Base-by-base conservation (phyloP, 2,113 vertebrate species). In the Pipa parva region DNA sequence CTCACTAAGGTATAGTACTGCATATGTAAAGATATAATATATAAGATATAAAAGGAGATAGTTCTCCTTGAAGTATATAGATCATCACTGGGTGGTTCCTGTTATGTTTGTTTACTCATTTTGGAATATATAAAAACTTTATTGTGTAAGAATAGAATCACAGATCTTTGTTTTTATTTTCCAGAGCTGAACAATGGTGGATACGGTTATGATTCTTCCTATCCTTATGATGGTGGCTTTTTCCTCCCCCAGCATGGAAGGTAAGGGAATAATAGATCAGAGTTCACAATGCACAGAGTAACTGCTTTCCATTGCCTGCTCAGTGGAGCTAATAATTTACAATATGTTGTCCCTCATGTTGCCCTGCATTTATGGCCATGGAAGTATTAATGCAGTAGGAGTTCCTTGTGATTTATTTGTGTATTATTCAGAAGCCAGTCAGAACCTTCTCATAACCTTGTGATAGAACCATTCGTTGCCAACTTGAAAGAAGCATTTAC, bases 161-260 rank as follows among this genome's bases (percentile, higher is more conserved):
- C 25, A 45, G 8, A 45, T 46, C 1, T 49, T 60, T 11, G 26
- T 6, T 56, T 59, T 0, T 51, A 21, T 48, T 76, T 27, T 65
- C 46, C 49, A 25, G 76, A 96, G 93, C 80, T 86, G 76, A 78
- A 74, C 80, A 25, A 85, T 92, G 92, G 80, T 77, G 25, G 75
- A 87, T 78, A 83, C 89, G 79, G 81, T 81, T 57, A 85, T 91
- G 90, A 79, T 94, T 78, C 81, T 93, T 73, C 83, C 92, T 21
- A 75, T 92, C 58, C 78, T 93, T 62, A 63, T 92, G 57, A 29
- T 89, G 81, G 78, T 93, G 78, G 84, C 81, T 52, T 76, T 92
- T 60, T 89, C 89, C 56, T 90, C 82, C 73, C 85, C 78, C 0
- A 86, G 87, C 55, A 69, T 88, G 80, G 86, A 93, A 89, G 95